These are phyloP conservation scores for Sciaenops ocellatus DNA, from an alignment of 2,797 vertebrate genomes.

Conservation along the genomic window DNA sequence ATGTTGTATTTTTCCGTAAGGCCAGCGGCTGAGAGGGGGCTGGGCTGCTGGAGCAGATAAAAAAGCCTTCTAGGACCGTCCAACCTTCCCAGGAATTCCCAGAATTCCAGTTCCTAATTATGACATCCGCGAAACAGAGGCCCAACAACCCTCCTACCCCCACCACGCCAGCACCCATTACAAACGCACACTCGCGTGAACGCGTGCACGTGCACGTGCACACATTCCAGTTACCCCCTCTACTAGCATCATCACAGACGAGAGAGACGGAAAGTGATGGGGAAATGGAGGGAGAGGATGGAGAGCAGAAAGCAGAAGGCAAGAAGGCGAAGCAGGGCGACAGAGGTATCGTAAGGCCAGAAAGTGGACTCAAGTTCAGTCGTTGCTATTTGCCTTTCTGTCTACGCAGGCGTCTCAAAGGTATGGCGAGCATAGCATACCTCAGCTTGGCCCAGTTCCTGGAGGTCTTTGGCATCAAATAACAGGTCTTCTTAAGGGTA, in stretches of 20 bases:
- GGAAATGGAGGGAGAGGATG: conserved; percentile 44
- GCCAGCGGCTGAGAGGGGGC: conserved; percentile 73
- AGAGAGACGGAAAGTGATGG: conserved; percentile 23
- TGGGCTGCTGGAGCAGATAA: conserved; percentile 75
- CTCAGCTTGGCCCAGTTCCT: conserved; percentile 4
- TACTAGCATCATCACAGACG: conserved; percentile 45
- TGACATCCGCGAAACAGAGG: conserved; percentile 73
- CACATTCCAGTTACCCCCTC: conserved; percentile 50
- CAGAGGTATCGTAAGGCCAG: neutral
- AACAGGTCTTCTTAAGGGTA: neutral
- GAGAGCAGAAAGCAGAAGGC: conserved; percentile 25
- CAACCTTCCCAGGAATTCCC: conserved; percentile 81
- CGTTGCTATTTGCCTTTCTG: conserved; percentile 6
- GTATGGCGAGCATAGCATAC: neutral
- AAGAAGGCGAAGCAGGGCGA: neutral
- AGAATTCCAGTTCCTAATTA: conserved; percentile 85
- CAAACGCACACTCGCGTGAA: conserved; percentile 54
- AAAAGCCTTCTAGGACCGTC: conserved; percentile 73
- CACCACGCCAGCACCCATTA: conserved; percentile 40
- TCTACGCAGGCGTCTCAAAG: conserved; percentile 14
- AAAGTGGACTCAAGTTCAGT: conserved; percentile 2
- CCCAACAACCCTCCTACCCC: conserved; percentile 44
- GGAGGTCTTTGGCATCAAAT: conserved; percentile 10
- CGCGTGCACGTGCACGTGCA: conserved; percentile 24
- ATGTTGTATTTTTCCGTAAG: conserved; percentile 82